A percentile compares a stretch with the other conserved stretches of the same genome.
Evolutionary conservation across 2,113 vertebrate species (phyloP).

Genomic region (Phaetusa simplex): DNA sequence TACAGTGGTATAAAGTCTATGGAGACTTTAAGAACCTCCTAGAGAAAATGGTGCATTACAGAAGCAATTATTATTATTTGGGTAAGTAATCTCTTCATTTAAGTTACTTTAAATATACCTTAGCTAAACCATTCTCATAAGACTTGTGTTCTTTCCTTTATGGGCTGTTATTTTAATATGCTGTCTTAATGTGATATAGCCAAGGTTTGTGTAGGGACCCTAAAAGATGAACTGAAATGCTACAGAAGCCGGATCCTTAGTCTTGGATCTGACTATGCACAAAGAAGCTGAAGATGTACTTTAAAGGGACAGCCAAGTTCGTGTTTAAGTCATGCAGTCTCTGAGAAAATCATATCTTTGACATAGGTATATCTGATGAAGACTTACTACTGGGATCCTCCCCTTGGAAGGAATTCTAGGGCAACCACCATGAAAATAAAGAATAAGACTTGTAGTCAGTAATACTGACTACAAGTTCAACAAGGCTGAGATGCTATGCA

Average conservation of each 20-base stretch:
- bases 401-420: neutral
- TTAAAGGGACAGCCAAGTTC: neutral
- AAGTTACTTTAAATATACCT: neutral
- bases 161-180: neutral
- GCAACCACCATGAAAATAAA: neutral
- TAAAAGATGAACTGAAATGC: neutral
- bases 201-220: neutral
- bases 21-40: neutral
- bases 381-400: neutral
- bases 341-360: neutral
- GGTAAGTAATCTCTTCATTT: neutral
- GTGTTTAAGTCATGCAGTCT: neutral
- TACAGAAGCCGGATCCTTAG: neutral
- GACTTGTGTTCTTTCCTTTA: neutral
- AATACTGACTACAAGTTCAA: neutral
- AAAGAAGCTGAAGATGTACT: neutral
- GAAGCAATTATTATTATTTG: neutral
- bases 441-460: neutral
- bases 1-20: neutral
- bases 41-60: neutral
- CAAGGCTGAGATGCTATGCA: neutral
- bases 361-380: neutral
- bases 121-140: neutral
- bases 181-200: neutral
- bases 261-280: neutral